Evolutionary conservation across 2,797 vertebrate species (phyloP).

Genomic region (Coregonus sp.): DNA sequence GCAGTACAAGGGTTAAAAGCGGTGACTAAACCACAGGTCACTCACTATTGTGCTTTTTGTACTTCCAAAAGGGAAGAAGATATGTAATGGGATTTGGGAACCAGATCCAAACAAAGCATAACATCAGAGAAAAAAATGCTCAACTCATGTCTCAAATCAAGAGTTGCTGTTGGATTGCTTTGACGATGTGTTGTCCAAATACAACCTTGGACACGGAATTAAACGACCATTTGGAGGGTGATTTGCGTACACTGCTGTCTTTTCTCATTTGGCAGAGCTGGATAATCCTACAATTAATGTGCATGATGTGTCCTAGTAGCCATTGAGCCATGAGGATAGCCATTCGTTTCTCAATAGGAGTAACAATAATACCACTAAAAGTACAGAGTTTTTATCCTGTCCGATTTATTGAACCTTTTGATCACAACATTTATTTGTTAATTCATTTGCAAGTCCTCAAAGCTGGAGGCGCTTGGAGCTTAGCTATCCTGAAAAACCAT

Average conservation of each 20-base stretch:
- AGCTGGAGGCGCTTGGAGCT: background rate
- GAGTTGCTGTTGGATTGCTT: background rate
- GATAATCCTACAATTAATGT: background rate
- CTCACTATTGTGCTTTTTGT: conserved; percentile 50
- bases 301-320: background rate
- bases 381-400: background rate
- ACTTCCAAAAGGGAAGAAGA: conserved; percentile 6
- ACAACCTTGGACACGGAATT: background rate
- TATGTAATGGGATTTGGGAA: background rate
- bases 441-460: background rate
- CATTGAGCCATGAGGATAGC: background rate
- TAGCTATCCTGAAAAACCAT: background rate
- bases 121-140: background rate
- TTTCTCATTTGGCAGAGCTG: background rate
- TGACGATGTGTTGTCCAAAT: background rate
- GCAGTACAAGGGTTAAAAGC: conserved; percentile 61
- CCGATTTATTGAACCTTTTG: background rate
- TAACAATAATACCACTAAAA: background rate
- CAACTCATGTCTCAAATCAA: background rate
- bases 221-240: background rate
- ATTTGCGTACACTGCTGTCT: background rate
- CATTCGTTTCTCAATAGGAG: background rate
- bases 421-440: too few species aligned
- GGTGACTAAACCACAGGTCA: conserved; percentile 66
- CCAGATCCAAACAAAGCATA: background rate